A percentile compares a stretch with the other conserved stretches of the same genome.
phyloP scores from a whole-genome alignment of 1,140 invertebrate genomes.

The Lutraria rhynchaena region DNA sequence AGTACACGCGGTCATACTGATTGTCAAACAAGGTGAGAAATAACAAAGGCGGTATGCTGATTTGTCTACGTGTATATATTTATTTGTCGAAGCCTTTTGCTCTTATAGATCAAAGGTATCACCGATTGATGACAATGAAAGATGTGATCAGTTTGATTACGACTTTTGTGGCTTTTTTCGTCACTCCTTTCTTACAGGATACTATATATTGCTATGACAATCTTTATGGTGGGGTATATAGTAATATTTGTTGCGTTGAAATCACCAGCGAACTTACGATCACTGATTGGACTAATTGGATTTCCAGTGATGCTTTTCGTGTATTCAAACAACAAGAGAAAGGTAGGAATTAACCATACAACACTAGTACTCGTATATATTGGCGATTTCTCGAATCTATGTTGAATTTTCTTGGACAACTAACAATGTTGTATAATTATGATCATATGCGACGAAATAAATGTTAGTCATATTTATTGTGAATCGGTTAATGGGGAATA shows the following conservation, averaged over 20 bases:
- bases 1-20: no score
- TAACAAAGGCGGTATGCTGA: no score
- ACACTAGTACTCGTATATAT: neutral
- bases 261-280: slow-evolving; percentile 22
- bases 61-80: no score
- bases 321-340: slow-evolving; percentile 34
- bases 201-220: slow-evolving; percentile 27
- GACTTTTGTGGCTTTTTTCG: no score
- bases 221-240: slow-evolving; percentile 29
- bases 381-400: neutral
- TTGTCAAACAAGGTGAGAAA: no score
- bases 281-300: slow-evolving; percentile 26
- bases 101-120: neutral
- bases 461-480: neutral
- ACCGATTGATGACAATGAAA: neutral
- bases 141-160: neutral
- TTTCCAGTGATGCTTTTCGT: slow-evolving; percentile 30
- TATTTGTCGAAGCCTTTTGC: no score
- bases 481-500: neutral
- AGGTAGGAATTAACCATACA: neutral
- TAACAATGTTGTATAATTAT: neutral
- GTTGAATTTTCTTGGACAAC: neutral
- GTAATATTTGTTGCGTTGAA: slow-evolving; percentile 27
- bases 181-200: slow-evolving; percentile 21
- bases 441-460: neutral